Evolutionary conservation across 2,113 vertebrate species (phyloP), one percentile per base, ranked within the genome.

Genomic region (Montifringilla adamsi): DNA sequence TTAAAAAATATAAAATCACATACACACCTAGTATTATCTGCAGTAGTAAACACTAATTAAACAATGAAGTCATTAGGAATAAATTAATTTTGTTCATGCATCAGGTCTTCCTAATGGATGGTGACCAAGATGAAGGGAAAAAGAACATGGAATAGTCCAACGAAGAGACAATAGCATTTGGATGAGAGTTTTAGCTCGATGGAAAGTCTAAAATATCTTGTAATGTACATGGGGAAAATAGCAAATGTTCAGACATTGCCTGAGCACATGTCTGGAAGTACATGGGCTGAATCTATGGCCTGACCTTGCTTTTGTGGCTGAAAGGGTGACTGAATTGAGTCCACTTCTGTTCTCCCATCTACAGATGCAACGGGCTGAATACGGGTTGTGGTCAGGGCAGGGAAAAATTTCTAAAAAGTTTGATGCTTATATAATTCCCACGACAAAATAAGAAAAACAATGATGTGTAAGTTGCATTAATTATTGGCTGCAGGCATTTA

Each of bases 271-370:
- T 22, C 16, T 76, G 52, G 35, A 68, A 47, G 11, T 3, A 9
- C 0, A 1, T 7, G 14, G 53, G 27, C 23, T 50, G 46, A 37
- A 46, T 72, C 69, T 15, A 1, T 1, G 2, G 15, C 53, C 37
- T 68, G n/a, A 60, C 10, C 13, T 68, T 75, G 26, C 5, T 64
- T 67, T 44, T 37, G 26, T 41, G 62, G 24, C 35, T 75, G 41
- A 59, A 77, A n/a, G 20, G 11, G 13, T 41, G 53, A 27, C 31
- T 47, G 41, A 62, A 53, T 6, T 13, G 23, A 3, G 4, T 66
- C 41, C 5, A n/a, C 5, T 56, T 78, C 68, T 53, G 7, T 31
- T 43, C 5, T 14, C 11, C 5, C 11, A 17, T 66, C 43, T 66
- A n/a, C 31, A 87, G 66, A 15, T 46, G 13, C 18, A 79, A 7